Conservation (phyloP, 92 coral and sea anemone species). For the Anthopleura xanthogrammica region DNA sequence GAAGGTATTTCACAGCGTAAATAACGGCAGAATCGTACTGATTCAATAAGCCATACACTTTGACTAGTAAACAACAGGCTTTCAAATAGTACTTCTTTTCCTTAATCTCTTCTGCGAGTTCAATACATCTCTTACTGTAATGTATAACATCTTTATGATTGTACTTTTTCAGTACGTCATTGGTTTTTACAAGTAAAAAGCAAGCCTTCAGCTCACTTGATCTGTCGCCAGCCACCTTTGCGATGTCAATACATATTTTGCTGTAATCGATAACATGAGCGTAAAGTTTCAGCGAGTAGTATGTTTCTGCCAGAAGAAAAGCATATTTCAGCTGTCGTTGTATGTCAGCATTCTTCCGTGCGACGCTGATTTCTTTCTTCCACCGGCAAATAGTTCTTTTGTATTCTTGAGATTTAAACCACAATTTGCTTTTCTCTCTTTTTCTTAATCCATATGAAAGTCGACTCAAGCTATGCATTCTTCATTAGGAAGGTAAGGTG, state of each 20-base stretch:
- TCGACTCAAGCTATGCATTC: too few species aligned
- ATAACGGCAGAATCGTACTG: not conserved
- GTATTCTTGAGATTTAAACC: not conserved
- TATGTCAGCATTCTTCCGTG: not conserved
- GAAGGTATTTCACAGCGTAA: not conserved
- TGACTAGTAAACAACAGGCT: not conserved
- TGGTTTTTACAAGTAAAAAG: not conserved
- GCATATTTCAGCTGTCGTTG: not conserved
- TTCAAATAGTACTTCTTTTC: not conserved
- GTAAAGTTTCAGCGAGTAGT: not conserved
- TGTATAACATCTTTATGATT: not conserved
- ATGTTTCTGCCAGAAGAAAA: not conserved
- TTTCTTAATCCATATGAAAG: too few species aligned
- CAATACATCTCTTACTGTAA: not conserved
- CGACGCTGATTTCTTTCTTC: not conserved
- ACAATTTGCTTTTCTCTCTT: not conserved
- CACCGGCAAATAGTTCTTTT: not conserved
- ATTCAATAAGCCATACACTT: not conserved
- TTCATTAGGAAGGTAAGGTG: too few species aligned
- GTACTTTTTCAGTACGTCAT: not conserved
- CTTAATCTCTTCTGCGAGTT: not conserved
- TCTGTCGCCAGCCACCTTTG: not conserved
- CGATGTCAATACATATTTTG: not conserved
- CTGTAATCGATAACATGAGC: constrained; percentile 1
- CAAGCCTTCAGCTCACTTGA: not conserved